These are phyloP conservation scores for Capromys pilorides DNA, from an alignment of 2,797 vertebrate species.

Conservation along the genomic window DNA sequence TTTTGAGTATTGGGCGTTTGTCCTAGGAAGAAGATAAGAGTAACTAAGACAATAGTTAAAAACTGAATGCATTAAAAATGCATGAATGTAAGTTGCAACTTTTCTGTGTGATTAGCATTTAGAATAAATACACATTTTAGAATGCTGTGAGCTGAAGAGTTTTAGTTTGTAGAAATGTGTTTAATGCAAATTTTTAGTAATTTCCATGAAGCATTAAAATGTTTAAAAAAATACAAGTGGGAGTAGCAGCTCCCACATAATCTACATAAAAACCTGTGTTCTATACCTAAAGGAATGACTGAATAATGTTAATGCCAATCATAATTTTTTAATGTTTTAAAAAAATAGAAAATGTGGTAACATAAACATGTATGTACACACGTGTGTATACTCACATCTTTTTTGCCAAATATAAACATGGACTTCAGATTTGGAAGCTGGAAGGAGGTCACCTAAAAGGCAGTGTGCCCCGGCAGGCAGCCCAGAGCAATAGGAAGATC, in stretches of 20 bases:
- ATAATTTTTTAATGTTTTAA: not conserved
- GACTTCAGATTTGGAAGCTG: not conserved
- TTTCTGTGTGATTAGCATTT: not conserved
- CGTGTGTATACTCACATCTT: not conserved
- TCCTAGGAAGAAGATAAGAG: no score
- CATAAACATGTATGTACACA: not conserved
- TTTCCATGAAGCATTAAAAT: not conserved
- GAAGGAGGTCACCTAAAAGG: not conserved
- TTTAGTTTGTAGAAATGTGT: constrained; percentile 41
- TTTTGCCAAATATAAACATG: not conserved
- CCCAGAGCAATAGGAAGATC: accelerated
- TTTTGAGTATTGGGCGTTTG: no score
- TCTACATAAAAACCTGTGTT: not conserved
- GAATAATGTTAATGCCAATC: not conserved
- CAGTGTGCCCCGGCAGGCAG: not conserved
- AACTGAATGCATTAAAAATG: not conserved
- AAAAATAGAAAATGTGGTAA: not conserved
- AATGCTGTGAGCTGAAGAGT: constrained; percentile 26
- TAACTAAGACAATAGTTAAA: not conserved
- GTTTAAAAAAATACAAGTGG: not conserved
- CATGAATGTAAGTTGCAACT: not conserved
- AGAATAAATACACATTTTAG: constrained; percentile 27
- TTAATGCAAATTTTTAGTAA: not conserved
- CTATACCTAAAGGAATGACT: not conserved
- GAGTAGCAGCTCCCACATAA: not conserved